Conservation (phyloP, 2,888 invertebrate genomes). For the Scaptomyza reducta region DNA sequence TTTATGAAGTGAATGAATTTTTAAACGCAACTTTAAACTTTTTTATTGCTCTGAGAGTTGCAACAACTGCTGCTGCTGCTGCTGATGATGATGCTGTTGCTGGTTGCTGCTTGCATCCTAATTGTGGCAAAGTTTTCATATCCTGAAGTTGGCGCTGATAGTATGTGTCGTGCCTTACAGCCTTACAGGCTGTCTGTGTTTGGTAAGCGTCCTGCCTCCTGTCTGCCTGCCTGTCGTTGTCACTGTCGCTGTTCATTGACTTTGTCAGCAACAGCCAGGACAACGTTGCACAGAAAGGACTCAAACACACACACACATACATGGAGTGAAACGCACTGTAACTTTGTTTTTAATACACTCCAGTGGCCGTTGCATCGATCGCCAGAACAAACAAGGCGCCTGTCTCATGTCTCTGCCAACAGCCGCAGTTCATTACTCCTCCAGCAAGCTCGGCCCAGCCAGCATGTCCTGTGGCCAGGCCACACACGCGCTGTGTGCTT, state of each 20-base stretch:
- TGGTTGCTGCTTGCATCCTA: slow-evolving; percentile 55
- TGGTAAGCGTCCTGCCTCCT: slow-evolving; percentile 52
- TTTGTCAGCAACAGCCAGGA: slow-evolving; percentile 62
- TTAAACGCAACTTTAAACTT: slow-evolving; percentile 76
- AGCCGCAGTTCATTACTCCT: slow-evolving; percentile 75
- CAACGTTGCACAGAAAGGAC: slow-evolving; percentile 45
- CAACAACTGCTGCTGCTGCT: slow-evolving; percentile 16
- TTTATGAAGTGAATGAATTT: slow-evolving; percentile 74
- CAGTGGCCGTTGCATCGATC: slow-evolving; percentile 71
- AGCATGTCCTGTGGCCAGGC: slow-evolving; percentile 41
- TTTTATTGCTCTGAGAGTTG: slow-evolving; percentile 71
- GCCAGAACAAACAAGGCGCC: slow-evolving; percentile 72
- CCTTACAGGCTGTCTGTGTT: slow-evolving; percentile 38
- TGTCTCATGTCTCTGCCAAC: slow-evolving; percentile 40
- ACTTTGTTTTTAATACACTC: slow-evolving; percentile 80
- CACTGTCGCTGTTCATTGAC: slow-evolving; percentile 71
- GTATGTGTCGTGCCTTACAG: slow-evolving; percentile 19
- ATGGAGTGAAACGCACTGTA: slow-evolving; percentile 49
- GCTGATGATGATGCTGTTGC: slow-evolving; percentile 15
- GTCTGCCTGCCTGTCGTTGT: slow-evolving; percentile 37
- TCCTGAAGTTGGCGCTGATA: slow-evolving; percentile 54
- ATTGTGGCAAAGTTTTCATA: slow-evolving; percentile 76
- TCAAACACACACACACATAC: slow-evolving; percentile 27
- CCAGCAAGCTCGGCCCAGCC: slow-evolving; percentile 33
- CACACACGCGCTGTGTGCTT: slow-evolving; percentile 8